phyloP scores from a whole-genome alignment of 2,888 invertebrate genomes.

The Pantelozetes paolii region DNA sequence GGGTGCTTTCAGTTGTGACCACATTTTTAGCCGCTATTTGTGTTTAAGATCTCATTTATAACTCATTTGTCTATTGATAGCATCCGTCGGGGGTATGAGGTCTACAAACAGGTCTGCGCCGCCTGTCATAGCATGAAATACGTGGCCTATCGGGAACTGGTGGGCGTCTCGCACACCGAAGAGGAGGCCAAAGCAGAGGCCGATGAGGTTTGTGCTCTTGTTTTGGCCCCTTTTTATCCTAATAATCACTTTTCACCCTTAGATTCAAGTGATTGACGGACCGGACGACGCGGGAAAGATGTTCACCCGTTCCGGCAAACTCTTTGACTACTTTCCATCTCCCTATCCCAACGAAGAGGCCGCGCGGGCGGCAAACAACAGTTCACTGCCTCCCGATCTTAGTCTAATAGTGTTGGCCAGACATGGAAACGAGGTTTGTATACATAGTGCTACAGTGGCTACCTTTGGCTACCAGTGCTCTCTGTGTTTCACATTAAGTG shows the following conservation, averaged over 20 bases:
- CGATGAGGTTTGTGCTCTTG: conserved; percentile 53
- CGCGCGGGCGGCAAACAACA: conserved; percentile 93
- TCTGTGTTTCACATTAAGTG: too few species aligned
- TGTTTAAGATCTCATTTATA: too few species aligned
- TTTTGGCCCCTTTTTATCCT: too few species aligned
- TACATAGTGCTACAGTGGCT: too few species aligned
- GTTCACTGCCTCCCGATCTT: conserved; percentile 93
- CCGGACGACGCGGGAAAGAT: conserved; percentile 75
- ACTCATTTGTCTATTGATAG: conserved; percentile 55
- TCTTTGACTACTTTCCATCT: conserved; percentile 82
- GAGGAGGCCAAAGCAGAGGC: conserved; percentile 94
- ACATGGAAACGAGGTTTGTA: conserved; percentile 71
- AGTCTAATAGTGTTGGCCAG: conserved; percentile 81
- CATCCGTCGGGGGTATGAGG: conserved; percentile 81
- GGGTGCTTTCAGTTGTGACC: too few species aligned
- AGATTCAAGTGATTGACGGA: conserved; percentile 52
- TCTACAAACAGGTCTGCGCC: conserved; percentile 98
- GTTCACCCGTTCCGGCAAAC: conserved; percentile 88
- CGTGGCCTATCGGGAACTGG: conserved; percentile 85
- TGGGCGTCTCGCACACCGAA: conserved; percentile 85
- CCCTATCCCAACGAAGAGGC: conserved; percentile 97
- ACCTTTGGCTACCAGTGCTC: too few species aligned
- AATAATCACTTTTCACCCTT: conserved; percentile 53
- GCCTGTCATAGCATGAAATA: conserved; percentile 95
- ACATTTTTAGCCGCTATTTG: background rate